Conservation (phyloP, 2,113 vertebrate genomes). For the Lota lota region DNA sequence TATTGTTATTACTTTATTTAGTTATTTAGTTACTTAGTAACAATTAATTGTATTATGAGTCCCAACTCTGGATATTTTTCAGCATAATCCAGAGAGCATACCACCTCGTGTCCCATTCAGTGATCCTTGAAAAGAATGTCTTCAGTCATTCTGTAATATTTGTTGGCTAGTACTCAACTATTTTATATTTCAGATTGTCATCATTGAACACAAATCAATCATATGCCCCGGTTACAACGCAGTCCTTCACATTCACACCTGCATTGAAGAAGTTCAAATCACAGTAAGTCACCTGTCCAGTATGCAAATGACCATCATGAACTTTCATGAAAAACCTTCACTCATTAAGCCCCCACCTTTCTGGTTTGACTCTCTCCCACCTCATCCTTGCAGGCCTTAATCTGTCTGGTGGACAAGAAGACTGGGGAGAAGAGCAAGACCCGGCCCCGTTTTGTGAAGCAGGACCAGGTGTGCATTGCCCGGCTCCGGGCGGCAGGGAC, state of each 20-base stretch:
- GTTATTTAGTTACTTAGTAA: too few relatives aligned
- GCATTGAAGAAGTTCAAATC: slow-evolving; percentile 99
- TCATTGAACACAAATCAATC: slow-evolving; percentile 99
- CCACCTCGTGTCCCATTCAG: too few relatives aligned
- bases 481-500: slow-evolving; percentile 91
- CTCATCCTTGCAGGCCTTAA: slow-evolving; percentile 85
- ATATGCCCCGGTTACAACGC: slow-evolving; percentile 99
- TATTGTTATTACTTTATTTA: too few relatives aligned
- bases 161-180: too few relatives aligned
- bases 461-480: slow-evolving; percentile 98
- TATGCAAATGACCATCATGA: too few relatives aligned
- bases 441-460: slow-evolving; percentile 96
- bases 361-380: too few relatives aligned
- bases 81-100: too few relatives aligned
- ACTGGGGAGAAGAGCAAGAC: slow-evolving; percentile 97
- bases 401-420: slow-evolving; percentile 99
- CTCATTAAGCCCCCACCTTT: neutral
- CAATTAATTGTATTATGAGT: too few relatives aligned
- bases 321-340: neutral
- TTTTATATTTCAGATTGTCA: slow-evolving; percentile 83
- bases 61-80: too few relatives aligned
- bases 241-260: slow-evolving; percentile 98
- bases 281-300: slow-evolving; percentile 77
- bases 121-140: too few relatives aligned
- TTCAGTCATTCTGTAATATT: too few relatives aligned